Evolutionary conservation across 2,113 vertebrate genomes (phyloP), one percentile per base, ranked within the genome.

Genomic region (Corythaeola cristata): DNA sequence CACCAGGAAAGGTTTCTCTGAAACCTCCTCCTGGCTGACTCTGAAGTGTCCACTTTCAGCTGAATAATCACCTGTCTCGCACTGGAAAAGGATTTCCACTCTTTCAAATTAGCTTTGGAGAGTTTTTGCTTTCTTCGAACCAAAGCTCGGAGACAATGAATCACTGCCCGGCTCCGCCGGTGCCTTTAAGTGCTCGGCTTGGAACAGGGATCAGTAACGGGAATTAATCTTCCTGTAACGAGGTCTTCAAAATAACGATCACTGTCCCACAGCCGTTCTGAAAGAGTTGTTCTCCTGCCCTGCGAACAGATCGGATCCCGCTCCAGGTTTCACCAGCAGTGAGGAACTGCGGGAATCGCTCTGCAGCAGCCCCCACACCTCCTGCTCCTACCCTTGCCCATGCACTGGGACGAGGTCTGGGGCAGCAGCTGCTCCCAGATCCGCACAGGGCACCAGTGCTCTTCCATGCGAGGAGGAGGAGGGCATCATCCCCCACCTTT

Each of bases 331-430:
- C 76, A 32, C 19, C 2, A 3, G 32, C 19, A 26, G 33, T 0
- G 2, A 45, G 62, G 21, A 23, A 30, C 1, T 3, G 20, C 67
- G 39, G 22, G 19, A 26, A 9, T 16, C 0, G 0, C 32, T 14
- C 64, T 19, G 23, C 37, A 50, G 1, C 10, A 0, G 0, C 20
- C 44, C 9, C 10, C 15, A 2, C 3, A 2, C 11, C 63, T 22
- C 52, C 64, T 4, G 9, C 56, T 32, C 53, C 3, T 0, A 6
- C 47, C 30, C 16, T 23, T 47, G n/a, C 39, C 56, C 9, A 9
- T 0, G 7, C 37, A 17, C 14, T 0, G 3, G 23, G 44, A 21
- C 0, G 3, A 44, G 39, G 24, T 33, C 4, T 10, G 39, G 39
- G 50, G 52, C 58, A 39, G 66, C 2, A 1, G 28, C 39, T 52